Evolutionary conservation across 2,113 vertebrate species (phyloP).

Genomic region (Microtus oregoni): DNA sequence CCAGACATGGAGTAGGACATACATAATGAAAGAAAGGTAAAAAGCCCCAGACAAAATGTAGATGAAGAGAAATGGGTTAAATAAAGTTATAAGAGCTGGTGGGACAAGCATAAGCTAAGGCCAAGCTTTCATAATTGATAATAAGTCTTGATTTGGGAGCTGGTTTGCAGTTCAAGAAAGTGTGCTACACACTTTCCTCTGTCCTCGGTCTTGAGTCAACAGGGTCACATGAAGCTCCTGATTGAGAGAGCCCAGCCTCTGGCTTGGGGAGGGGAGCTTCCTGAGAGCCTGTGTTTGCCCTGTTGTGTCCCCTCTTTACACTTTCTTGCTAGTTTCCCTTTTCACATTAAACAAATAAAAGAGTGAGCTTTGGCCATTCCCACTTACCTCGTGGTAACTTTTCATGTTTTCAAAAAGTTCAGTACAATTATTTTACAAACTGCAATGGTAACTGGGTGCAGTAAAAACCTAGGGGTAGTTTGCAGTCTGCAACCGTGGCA

Average conservation of each 20-base stretch:
- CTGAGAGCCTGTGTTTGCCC: background rate
- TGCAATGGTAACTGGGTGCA: background rate
- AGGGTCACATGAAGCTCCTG: background rate
- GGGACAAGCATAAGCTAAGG: background rate
- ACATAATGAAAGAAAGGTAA: background rate
- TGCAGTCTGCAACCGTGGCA: background rate
- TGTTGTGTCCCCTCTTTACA: background rate
- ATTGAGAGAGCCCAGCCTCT: background rate
- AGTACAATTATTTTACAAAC: constrained; percentile 1
- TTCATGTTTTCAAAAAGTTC: background rate
- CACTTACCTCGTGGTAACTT: background rate
- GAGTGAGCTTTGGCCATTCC: background rate
- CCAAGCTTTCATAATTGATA: background rate
- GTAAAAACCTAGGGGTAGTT: background rate
- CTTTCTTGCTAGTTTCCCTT: background rate
- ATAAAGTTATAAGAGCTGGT: background rate
- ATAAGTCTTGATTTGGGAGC: background rate
- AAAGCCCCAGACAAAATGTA: background rate
- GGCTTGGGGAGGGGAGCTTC: background rate
- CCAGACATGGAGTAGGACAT: background rate
- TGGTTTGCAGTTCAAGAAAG: background rate
- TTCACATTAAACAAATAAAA: background rate
- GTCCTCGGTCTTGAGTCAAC: background rate
- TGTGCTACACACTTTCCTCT: background rate
- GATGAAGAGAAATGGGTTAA: background rate